Conservation (phyloP, 2,113 vertebrate species). For the Illadopsis cleaveri region DNA sequence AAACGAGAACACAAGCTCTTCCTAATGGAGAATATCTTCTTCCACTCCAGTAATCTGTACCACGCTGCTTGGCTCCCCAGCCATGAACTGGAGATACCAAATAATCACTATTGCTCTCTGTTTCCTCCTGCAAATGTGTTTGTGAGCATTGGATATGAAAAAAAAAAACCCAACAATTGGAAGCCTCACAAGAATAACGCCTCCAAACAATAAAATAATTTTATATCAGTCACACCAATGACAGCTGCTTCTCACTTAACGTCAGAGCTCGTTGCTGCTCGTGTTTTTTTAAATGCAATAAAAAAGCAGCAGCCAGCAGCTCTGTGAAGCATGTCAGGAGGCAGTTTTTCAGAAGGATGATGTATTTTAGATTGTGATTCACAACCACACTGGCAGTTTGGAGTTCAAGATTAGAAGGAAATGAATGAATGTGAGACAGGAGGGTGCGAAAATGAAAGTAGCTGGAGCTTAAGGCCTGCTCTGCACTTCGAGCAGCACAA, state of each 20-base stretch:
- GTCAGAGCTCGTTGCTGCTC: neutral
- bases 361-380: conserved; percentile 13
- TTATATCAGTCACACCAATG: neutral
- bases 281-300: neutral
- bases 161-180: neutral
- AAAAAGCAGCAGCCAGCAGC: neutral
- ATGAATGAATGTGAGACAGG: conserved; percentile 32
- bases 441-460: conserved; percentile 1
- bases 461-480: neutral
- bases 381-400: neutral
- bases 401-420: conserved; percentile 23
- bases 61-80: neutral
- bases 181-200: neutral
- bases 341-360: neutral
- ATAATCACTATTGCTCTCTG: neutral
- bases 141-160: neutral
- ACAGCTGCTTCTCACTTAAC: neutral
- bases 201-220: neutral
- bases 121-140: conserved; percentile 37
- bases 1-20: neutral
- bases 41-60: conserved; percentile 1
- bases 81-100: neutral
- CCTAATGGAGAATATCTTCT: neutral
- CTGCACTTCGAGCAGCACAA: neutral
- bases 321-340: neutral